Base-by-base conservation (phyloP, 2,113 vertebrate species). In the Alosa alosa region DNA sequence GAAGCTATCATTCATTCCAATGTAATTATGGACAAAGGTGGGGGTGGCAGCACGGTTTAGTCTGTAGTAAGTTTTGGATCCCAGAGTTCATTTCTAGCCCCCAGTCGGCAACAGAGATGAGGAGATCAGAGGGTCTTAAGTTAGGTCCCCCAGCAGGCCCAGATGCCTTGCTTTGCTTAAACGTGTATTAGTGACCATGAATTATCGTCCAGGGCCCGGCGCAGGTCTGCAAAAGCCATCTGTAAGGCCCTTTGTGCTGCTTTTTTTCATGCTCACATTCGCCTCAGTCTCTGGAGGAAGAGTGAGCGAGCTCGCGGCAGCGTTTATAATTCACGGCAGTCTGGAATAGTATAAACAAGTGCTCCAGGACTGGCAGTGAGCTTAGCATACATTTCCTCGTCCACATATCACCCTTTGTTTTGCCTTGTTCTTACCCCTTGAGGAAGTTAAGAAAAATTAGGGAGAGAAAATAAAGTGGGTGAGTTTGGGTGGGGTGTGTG, bases 241-340 rank as follows among this genome's bases (percentile, higher is more conserved):
- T 86, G 83, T 55, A 78, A 18, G 31, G 72, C 72, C 72, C 72
- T 78, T 78, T 78, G 72, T 78, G 72, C 72, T 78, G 41, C 72
- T 78, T n/a, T 78, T 57, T 83, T 84, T 55, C 81, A 81, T 82
- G 55, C 46, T 60, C 83, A 15, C 55, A 52, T 57, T 60, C 4
- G 78, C 78, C 15, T 20, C 17, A 68, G 72, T 84, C 84, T 85
- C 75, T 25, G 10, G 82, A 57, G 83, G 49, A 17, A 84, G 50
- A 55, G 72, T 84, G 41, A 44, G 64, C 75, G n/a, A 57, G 72
- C 36, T 86, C 41, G 8, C 22, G 22, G 46, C 57, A 50, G 44
- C 64, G 64, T 86, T 87, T 81, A 85, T 83, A 68, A 88, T 44
- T 87, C 84, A 81, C 81, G 82, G 60, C 83, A 88, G 81, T 86